These are phyloP conservation scores for Ferrisia virgata DNA, from an alignment of 2,888 invertebrate genomes.

Conservation along the genomic window DNA sequence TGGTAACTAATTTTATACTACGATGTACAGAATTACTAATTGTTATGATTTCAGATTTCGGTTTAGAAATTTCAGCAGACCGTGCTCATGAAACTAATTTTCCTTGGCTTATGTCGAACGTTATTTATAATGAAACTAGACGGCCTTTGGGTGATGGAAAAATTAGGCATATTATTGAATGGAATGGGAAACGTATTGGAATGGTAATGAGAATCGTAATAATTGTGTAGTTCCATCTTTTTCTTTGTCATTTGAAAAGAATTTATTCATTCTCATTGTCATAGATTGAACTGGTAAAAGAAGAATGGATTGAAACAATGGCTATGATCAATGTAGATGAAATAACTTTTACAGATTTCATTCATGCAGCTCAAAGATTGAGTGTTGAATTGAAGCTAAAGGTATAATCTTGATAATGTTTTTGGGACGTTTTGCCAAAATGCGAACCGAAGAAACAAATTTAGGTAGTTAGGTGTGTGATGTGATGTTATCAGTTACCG, in stretches of 20 bases:
- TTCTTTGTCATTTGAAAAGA: too few species aligned
- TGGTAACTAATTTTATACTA: background rate
- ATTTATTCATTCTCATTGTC: constrained; percentile 42
- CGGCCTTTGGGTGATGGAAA: constrained; percentile 78
- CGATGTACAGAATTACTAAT: background rate
- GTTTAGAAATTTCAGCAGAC: constrained; percentile 76
- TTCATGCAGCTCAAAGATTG: constrained; percentile 72
- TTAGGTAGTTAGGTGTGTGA: constrained; percentile 81
- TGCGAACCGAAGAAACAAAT: constrained; percentile 83
- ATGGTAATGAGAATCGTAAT: constrained; percentile 55
- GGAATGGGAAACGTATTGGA: constrained; percentile 74
- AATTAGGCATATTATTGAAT: constrained; percentile 74
- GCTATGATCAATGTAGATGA: constrained; percentile 86
- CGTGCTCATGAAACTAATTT: constrained; percentile 74
- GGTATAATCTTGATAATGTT: constrained; percentile 52
- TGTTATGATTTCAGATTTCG: constrained; percentile 67
- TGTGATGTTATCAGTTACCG: constrained; percentile 77
- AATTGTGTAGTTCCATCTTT: background rate
- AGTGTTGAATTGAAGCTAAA: constrained; percentile 72
- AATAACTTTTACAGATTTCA: constrained; percentile 78
- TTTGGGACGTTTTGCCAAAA: constrained; percentile 70
- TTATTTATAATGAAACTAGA: constrained; percentile 83
- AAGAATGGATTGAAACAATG: constrained; percentile 86
- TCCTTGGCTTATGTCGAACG: constrained; percentile 91
- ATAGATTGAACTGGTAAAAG: constrained; percentile 60